Base-by-base conservation (phyloP, 2,888 invertebrate species). In the Keiferia lycopersicella region DNA sequence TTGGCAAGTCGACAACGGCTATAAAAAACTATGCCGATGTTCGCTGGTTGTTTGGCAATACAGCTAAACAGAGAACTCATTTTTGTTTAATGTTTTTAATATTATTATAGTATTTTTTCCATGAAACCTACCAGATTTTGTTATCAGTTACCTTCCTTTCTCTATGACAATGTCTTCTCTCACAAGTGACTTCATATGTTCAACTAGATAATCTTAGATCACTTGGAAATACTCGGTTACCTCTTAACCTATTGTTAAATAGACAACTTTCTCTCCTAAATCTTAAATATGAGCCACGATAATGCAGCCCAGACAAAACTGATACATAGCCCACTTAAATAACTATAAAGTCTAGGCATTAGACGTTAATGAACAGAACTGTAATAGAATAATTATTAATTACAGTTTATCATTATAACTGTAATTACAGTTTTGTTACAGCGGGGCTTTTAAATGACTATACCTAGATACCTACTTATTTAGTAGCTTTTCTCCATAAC, bases 21-120 rank as follows among this genome's bases (percentile, higher is more conserved):
- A 39, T 58, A 58, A 58, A n/a, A 58, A 58, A 58, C 58, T 39
- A 39, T 39, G 58, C 39, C 38, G 39, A 39, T 57, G 34, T 57
- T 57, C 18, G 39, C 39, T 58, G 38, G 12, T 58, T 58, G 39
- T 58, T 58, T 58, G 39, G 16, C n/a, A 56, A 56, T 56, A 34
- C 34, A 51, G 34, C 16, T 56, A 30, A 53, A 56, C 6, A 22
- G 6, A 53, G 45, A 16, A 45, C n/a, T 4, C 10, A 41, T 14
- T 45, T 45, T 1, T 45, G 16, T 45, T 16, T 2, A n/a, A 45
- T 16, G 45, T 4, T 45, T 45, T 1, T 45, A 45, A n/a, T 16
- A 45, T 34, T 34, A 10, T 4, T 34, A 16, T 12, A 41, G 41
- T 12, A 14, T 41, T n/a, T n/a, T n/a, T n/a, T n/a, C n/a, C n/a